Evolutionary conservation across 35 echinoderm and acorn worm species (phyloP).

Genomic region (Hemicentrotus pulcherrimus): DNA sequence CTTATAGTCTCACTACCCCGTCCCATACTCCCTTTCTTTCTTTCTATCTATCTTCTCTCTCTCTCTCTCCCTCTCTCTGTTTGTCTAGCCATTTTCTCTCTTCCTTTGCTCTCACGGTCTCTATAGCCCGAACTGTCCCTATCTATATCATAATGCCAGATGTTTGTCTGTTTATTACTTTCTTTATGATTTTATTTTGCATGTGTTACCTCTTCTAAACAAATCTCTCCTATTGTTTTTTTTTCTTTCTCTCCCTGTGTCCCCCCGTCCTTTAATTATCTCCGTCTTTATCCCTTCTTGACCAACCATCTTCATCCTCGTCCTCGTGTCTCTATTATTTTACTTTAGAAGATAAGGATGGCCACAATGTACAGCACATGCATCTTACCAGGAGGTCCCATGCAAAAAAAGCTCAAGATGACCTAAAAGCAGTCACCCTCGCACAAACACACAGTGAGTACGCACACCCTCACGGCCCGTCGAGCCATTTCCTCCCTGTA

Average conservation of each 20-base stretch:
- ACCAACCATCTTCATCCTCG: too few species aligned
- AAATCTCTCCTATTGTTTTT: neutral
- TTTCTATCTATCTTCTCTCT: too few species aligned
- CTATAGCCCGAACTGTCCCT: neutral
- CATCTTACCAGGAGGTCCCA: neutral
- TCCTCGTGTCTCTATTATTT: too few species aligned
- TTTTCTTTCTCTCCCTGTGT: neutral
- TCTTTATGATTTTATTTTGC: neutral
- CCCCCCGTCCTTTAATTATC: neutral
- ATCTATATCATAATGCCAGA: too few species aligned
- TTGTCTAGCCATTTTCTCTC: neutral
- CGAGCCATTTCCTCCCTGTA: conserved; percentile 33
- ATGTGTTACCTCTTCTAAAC: neutral
- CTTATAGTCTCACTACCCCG: neutral
- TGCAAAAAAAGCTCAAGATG: neutral
- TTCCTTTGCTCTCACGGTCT: neutral
- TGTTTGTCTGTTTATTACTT: too few species aligned
- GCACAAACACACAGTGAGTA: neutral
- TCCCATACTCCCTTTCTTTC: neutral
- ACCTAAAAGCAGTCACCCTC: neutral
- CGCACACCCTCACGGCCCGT: conserved; percentile 14
- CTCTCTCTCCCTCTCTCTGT: too few species aligned
- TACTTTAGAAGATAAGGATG: too few species aligned
- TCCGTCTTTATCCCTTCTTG: neutral
- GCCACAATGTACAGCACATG: neutral